Conservation (phyloP, 2,797 vertebrate genomes). For the Sebastes vulpes region DNA sequence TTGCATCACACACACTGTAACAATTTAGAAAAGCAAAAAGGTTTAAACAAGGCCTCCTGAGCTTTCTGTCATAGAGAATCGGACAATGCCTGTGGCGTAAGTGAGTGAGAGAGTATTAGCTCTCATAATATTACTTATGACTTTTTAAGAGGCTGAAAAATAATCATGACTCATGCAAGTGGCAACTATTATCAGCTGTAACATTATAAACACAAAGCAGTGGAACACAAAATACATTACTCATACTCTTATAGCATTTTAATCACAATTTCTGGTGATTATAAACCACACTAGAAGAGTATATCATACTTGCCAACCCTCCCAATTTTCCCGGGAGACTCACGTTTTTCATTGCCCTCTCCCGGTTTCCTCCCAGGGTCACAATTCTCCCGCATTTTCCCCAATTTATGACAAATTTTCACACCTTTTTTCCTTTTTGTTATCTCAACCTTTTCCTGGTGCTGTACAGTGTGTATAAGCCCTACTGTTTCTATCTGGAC, state of each 20-base stretch:
- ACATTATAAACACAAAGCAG: conserved; percentile 14
- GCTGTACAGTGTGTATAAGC: too few species aligned
- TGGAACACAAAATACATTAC: conserved; percentile 9
- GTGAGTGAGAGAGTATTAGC: conserved; percentile 19
- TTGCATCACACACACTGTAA: conserved; percentile 39
- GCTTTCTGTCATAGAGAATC: conserved; percentile 1
- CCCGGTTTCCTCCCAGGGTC: too few species aligned
- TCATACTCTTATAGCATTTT: conserved; percentile 12
- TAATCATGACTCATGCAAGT: conserved; percentile 36
- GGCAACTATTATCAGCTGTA: conserved; percentile 11
- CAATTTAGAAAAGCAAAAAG: conserved; percentile 42
- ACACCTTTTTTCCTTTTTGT: too few species aligned
- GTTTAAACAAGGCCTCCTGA: conserved; percentile 10
- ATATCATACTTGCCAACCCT: background rate
- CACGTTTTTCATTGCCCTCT: too few species aligned
- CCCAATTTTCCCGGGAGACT: too few species aligned
- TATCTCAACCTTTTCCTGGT: too few species aligned
- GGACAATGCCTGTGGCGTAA: conserved; percentile 13
- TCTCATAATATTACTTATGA: conserved; percentile 32
- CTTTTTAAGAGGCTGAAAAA: conserved; percentile 35
- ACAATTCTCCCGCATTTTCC: too few species aligned
- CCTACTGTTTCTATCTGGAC: too few species aligned
- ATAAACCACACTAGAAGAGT: background rate
- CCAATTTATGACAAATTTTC: too few species aligned
- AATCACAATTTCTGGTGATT: conserved; percentile 12